Percentiles rank a stretch among this genome's conserved stretches.
Conservation (phyloP, 1,140 invertebrate genomes). For the Rhopalosiphum maidis region DNA sequence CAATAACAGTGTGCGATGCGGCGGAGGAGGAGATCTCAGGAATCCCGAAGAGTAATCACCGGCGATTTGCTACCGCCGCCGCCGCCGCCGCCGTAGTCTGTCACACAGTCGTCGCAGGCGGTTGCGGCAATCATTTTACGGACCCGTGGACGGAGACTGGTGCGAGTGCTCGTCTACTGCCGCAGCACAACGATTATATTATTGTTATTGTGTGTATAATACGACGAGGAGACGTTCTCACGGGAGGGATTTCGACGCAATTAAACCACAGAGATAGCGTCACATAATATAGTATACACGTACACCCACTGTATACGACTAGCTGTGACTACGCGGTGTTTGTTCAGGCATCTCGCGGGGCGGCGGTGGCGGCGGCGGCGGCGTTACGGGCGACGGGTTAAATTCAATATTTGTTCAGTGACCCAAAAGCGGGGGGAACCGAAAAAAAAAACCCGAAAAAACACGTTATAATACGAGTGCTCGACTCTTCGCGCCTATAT, state of each 20-base stretch:
- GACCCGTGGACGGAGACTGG: no score
- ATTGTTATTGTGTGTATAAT: not conserved
- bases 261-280: slow-evolving; percentile 33
- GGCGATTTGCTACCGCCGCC: not conserved
- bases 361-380: not conserved
- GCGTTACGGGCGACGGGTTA: slow-evolving; percentile 41
- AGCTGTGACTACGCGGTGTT: not conserved
- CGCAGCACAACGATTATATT: no score
- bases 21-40: not conserved
- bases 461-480: not conserved
- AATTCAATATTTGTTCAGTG: slow-evolving; percentile 51
- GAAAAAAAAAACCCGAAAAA: not conserved
- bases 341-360: slow-evolving; percentile 18
- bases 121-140: no score
- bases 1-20: no score
- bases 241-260: slow-evolving; percentile 39
- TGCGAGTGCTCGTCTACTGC: not conserved
- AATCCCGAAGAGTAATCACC: not conserved
- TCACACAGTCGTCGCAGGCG: not conserved
- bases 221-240: slow-evolving; percentile 2
- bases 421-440: not conserved
- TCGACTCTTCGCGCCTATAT: not conserved
- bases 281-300: not conserved
- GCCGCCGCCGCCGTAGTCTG: not conserved
- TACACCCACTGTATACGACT: no score